Base-by-base conservation (phyloP, 2,888 invertebrate genomes). In the Zele albiditarsus region DNA sequence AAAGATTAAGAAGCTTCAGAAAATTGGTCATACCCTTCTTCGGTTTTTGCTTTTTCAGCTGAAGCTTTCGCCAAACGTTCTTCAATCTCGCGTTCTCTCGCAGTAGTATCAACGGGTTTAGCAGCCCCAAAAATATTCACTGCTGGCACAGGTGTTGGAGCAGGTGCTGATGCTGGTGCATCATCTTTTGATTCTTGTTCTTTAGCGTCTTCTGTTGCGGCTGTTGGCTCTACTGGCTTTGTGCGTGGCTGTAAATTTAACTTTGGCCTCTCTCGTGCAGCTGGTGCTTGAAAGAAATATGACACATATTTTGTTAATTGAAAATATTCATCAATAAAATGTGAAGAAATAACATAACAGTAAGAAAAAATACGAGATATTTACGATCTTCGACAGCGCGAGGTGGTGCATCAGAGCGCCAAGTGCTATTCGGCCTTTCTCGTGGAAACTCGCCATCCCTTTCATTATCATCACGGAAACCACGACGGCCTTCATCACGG, bases 81-180 rank as follows among this genome's bases (percentile, higher is more conserved):
- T 87, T 98, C 98, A 80, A 98, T 98, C 90, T 97, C 96, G 71
- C 96, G 92, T 85, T 98, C 97, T 82, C 95, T 93, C 63, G 96
- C 95, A 70, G 96, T 94, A 1, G 98, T 98, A 88, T 98, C 97
- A 0, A 98, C 98, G 0, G 98, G 98, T 88, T 95, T 97, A 23
- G 98, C 98, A 38, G 93, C 94, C n/a, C 98, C 98, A 88, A 98
- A 98, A 81, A 98, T 97, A 74, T 94, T 95, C 65, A 94, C 92
- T 0, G 94, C 91, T 1, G 93, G 90, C 69, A 91, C 91, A 12
- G 92, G 91, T 71, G 91, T 89, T n/a, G 91, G 88, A 49, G 90
- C 86, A 12, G 86, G 81, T 23, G 80, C 78, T 31, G 81, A 79
- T 38, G 79, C 77, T 28, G 84, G 79, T 65, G 81, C 79, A 84